Conservation (phyloP, 2,797 vertebrate species). For the Dryobates pubescens region DNA sequence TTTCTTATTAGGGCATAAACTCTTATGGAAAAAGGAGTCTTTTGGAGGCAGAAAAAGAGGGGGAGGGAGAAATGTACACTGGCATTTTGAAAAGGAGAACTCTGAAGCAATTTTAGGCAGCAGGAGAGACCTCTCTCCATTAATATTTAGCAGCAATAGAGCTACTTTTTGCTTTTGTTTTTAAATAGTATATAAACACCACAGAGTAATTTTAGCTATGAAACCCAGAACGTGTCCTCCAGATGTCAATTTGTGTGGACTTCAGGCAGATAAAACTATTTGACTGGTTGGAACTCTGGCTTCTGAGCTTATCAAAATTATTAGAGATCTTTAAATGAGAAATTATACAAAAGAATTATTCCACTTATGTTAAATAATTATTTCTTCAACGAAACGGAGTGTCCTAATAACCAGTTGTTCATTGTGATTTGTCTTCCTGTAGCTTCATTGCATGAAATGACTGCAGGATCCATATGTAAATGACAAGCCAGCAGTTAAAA, state of each 20-base stretch:
- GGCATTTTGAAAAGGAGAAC: conserved; percentile 42
- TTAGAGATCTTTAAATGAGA: background rate
- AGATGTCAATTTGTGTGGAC: background rate
- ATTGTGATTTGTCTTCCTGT: background rate
- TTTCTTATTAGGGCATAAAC: conserved; percentile 59
- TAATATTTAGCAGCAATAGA: conserved; percentile 8
- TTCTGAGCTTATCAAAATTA: background rate
- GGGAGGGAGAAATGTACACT: conserved; percentile 20
- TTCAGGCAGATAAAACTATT: background rate
- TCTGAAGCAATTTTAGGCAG: background rate
- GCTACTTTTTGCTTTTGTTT: background rate
- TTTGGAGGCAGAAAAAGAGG: conserved; percentile 7
- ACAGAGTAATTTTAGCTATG: background rate
- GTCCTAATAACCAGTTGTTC: background rate
- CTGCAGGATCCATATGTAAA: background rate
- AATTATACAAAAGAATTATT: background rate
- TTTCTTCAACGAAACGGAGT: background rate
- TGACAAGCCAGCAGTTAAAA: background rate
- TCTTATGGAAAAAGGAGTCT: conserved; percentile 29
- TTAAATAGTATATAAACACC: background rate
- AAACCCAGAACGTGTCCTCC: background rate
- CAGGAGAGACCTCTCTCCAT: background rate
- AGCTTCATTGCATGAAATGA: background rate
- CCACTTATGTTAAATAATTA: background rate
- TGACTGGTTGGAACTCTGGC: background rate